Conservation (phyloP, 2,797 vertebrate species). For the Orestias chungarensis region DNA sequence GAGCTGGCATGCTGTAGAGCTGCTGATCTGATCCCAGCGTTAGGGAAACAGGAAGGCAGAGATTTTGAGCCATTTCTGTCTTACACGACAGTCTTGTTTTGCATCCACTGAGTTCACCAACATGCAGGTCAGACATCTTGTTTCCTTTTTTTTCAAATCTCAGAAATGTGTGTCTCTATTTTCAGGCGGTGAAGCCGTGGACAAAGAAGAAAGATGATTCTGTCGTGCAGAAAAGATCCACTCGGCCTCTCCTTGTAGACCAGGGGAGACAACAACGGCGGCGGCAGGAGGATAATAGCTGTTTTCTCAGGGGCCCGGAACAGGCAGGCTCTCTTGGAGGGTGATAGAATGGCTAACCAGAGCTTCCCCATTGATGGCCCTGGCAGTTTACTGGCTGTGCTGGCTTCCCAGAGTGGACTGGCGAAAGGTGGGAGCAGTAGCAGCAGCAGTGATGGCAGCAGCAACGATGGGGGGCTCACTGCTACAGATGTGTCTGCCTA, state of each 20-base stretch:
- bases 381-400: conserved; percentile 74
- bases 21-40: conserved; percentile 77
- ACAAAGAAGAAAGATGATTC: conserved; percentile 77
- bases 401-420: conserved; percentile 68
- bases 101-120: conserved; percentile 18
- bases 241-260: conserved; percentile 70
- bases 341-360: conserved; percentile 77
- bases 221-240: conserved; percentile 72
- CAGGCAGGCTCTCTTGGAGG: conserved; percentile 58
- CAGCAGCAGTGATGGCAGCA: conserved; percentile 55
- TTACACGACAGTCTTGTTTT: conserved; percentile 53
- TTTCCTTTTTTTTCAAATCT: conserved; percentile 37
- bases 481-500: conserved; percentile 84
- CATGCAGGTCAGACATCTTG: conserved; percentile 43
- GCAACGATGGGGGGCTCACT: conserved; percentile 68
- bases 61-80: conserved; percentile 65
- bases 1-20: conserved; percentile 81
- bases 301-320: conserved; percentile 55
- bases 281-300: conserved; percentile 63
- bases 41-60: conserved; percentile 69
- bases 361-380: conserved; percentile 78
- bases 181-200: conserved; percentile 71
- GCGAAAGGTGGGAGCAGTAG: conserved; percentile 60
- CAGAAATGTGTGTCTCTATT: conserved; percentile 59
- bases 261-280: conserved; percentile 57